phyloP scores from a whole-genome alignment of 2,888 invertebrate genomes.

The Catotricha subobsoleta region DNA sequence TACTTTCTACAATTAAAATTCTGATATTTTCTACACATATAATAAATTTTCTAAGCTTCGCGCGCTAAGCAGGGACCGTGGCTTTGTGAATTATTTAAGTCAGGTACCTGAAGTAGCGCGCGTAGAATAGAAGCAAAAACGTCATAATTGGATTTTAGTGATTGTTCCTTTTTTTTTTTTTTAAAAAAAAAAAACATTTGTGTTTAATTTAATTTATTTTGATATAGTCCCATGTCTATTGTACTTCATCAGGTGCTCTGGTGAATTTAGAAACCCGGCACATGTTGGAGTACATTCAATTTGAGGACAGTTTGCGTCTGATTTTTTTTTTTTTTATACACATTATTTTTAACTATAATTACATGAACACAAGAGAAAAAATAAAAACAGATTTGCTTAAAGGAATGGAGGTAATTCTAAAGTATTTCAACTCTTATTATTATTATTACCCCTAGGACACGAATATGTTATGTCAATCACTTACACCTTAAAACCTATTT shows the following conservation, averaged over 20 bases:
- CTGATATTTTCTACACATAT: neutral
- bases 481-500: too few species aligned
- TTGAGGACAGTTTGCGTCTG: slow-evolving; percentile 40
- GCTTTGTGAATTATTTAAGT: slow-evolving; percentile 45
- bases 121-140: slow-evolving; percentile 39
- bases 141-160: too few species aligned
- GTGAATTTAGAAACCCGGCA: slow-evolving; percentile 77
- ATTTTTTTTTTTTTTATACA: too few species aligned
- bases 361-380: too few species aligned
- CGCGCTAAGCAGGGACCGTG: slow-evolving; percentile 83
- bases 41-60: slow-evolving; percentile 35
- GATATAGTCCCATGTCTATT: slow-evolving; percentile 76
- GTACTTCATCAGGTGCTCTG: slow-evolving; percentile 99
- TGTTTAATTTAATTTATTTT: slow-evolving; percentile 19
- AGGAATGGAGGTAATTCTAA: too few species aligned
- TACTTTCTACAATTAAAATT: too few species aligned
- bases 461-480: too few species aligned
- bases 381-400: too few species aligned
- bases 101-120: slow-evolving; percentile 99
- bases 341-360: too few species aligned
- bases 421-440: too few species aligned
- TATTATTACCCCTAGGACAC: too few species aligned
- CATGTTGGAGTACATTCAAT: slow-evolving; percentile 98
- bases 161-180: slow-evolving; percentile 5
- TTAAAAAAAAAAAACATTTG: neutral